These are phyloP conservation scores for Aphyosemion australe DNA, from an alignment of 2,113 vertebrate species.

Conservation along the genomic window DNA sequence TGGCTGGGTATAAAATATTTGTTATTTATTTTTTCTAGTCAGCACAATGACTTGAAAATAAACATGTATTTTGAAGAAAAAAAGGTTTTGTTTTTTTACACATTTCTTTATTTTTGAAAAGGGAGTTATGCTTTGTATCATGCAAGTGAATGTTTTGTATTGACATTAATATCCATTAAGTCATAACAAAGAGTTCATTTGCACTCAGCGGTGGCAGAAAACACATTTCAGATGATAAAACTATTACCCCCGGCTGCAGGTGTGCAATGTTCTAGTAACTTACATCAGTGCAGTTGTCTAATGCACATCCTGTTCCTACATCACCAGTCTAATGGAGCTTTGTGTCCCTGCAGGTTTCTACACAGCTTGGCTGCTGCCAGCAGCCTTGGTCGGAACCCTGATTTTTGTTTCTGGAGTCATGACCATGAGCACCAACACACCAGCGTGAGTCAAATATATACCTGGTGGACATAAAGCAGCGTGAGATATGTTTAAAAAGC, in stretches of 20 bases:
- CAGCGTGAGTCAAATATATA: conserved; percentile 72
- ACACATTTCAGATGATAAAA: neutral
- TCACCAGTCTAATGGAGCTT: conserved; percentile 38
- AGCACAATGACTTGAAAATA: neutral
- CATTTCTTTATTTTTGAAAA: neutral
- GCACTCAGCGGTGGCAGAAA: neutral
- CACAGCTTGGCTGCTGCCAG: conserved; percentile 83
- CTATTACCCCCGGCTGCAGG: neutral
- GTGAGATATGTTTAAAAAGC: neutral
- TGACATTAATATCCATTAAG: neutral
- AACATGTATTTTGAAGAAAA: no score
- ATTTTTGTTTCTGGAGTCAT: conserved; percentile 82
- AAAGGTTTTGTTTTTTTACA: neutral
- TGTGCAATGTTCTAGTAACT: neutral
- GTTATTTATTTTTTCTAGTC: neutral
- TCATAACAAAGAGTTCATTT: neutral
- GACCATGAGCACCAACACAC: conserved; percentile 77
- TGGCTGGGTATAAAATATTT: conserved; percentile 63
- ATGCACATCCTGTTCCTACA: neutral
- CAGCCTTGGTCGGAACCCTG: conserved; percentile 78
- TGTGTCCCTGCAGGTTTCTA: conserved; percentile 79
- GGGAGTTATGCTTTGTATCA: no score
- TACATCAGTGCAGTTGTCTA: conserved; percentile 21
- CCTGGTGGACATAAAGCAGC: neutral
- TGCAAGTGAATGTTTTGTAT: neutral